phyloP scores from a whole-genome alignment of 92 coral and sea anemone species.

The Zoanthus sansibaricus region DNA sequence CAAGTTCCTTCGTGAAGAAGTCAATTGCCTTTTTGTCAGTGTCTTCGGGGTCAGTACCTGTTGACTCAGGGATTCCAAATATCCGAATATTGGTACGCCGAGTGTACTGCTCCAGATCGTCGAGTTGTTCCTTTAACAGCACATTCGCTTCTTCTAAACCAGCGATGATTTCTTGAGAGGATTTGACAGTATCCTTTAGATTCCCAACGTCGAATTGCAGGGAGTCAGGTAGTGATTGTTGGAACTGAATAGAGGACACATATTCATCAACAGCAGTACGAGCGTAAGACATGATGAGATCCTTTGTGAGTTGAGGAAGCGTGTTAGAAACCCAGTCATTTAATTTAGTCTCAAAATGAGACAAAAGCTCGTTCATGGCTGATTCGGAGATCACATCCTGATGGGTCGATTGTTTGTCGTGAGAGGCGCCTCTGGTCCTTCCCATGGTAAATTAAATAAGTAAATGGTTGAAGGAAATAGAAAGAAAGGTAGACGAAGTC shows the following conservation, averaged over 20 bases:
- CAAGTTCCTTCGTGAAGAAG: conserved; percentile 47
- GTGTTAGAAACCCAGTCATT: conserved; percentile 45
- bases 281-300: conserved; percentile 48
- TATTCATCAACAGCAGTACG: conserved; percentile 38
- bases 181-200: conserved; percentile 35
- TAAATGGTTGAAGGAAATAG: conserved; percentile 41
- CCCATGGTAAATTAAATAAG: conserved; percentile 37
- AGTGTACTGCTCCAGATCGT: neutral
- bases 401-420: conserved; percentile 31
- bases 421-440: conserved; percentile 52
- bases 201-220: conserved; percentile 48
- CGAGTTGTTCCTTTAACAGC: conserved; percentile 26
- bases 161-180: conserved; percentile 47
- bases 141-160: conserved; percentile 40
- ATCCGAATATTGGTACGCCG: neutral
- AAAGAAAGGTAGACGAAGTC: conserved; percentile 5
- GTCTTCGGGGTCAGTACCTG: conserved; percentile 45
- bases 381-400: conserved; percentile 46
- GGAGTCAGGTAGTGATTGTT: conserved; percentile 23
- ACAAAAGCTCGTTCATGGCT: conserved; percentile 40
- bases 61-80: conserved; percentile 6
- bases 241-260: conserved; percentile 49
- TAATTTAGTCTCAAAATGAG: conserved; percentile 48
- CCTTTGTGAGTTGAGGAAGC: conserved; percentile 47
- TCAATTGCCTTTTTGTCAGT: conserved; percentile 34